These are phyloP conservation scores for Sarcophaga subvicina DNA, from an alignment of 2,888 invertebrate genomes.

Conservation along the genomic window DNA sequence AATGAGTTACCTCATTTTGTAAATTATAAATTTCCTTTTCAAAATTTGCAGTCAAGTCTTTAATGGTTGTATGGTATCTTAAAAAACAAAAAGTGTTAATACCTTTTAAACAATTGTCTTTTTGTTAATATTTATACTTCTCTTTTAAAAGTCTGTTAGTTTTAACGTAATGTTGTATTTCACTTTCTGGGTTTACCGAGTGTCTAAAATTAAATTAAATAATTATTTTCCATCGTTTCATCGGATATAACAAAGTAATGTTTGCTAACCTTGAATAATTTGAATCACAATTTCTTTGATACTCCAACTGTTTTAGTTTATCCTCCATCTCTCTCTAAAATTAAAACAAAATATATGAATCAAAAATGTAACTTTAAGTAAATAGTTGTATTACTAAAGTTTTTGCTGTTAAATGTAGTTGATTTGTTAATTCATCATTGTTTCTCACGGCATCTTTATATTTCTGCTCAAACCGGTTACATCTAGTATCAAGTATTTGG, in stretches of 20 bases:
- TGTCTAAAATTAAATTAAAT: conserved; percentile 47
- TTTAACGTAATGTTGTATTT: conserved; percentile 72
- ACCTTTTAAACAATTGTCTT: background rate
- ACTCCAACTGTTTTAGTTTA: conserved; percentile 84
- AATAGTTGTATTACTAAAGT: conserved; percentile 71
- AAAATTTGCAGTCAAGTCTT: conserved; percentile 85
- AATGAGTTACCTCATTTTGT: conserved; percentile 83
- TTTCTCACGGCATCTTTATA: conserved; percentile 74
- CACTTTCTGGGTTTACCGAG: conserved; percentile 71
- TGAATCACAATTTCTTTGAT: conserved; percentile 83
- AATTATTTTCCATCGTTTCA: background rate
- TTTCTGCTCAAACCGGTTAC: conserved; percentile 75
- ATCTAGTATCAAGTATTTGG: conserved; percentile 79
- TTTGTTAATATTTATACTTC: conserved; percentile 68
- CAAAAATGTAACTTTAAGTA: background rate
- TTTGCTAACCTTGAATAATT: conserved; percentile 79
- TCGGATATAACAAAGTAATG: background rate
- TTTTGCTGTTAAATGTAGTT: conserved; percentile 77
- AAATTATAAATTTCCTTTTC: conserved; percentile 84
- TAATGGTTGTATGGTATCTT: conserved; percentile 86
- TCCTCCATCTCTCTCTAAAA: conserved; percentile 83
- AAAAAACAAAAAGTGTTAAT: conserved; percentile 58
- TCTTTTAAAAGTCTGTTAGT: conserved; percentile 73
- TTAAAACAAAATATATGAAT: conserved; percentile 5
- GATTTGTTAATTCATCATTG: conserved; percentile 74